Base-by-base conservation (phyloP, 1,140 invertebrate species). In the Drosophila pandora region DNA sequence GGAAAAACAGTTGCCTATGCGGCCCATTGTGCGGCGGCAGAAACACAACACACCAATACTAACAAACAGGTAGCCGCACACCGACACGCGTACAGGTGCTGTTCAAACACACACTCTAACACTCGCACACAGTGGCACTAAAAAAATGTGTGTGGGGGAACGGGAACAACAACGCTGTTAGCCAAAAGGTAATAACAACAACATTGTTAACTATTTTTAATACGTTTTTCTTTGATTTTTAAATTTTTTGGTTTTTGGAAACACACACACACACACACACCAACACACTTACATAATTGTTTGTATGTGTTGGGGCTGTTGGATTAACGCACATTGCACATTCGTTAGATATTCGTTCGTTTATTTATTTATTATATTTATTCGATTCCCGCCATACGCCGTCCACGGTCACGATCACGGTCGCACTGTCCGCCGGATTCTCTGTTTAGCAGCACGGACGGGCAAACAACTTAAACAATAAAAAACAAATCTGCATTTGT, bases 241-340 rank as follows among this genome's bases (percentile, higher is more conserved):
- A 28, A 37, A 28, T 53, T 50, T 30, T 39, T 53, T 39, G 25
- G 5, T 17, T 32, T 70, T 43, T 79, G 64, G 71, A 62, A 47
- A 76, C 37, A 48, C 39, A 52, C 43, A 50, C 32, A 52, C 43
- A 50, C 32, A 76, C 50, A 76, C 59, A 67, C 64, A 76, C 70
- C 69, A 54, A 81, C 56, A 78, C 82, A 85, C 82, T 85, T 85
- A 85, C 82, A 88, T 85, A 85, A 85, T 87, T 87, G 76, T 60
- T 82, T 47, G 48, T 53, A 68, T 85, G 69, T 85, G 62, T 85
- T 61, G 30, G 62, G n/a, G 68, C 54, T 72, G 54, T 52, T 72
- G 49, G 60, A 34, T 79, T 63, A 47, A 72, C 67, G 76, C 76
- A 85, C 67, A 83, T 84, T 72, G 61, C 62, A 63, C 67, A 76